phyloP scores from a whole-genome alignment of 2,797 vertebrate genomes.

The Hipposideros larvatus region DNA sequence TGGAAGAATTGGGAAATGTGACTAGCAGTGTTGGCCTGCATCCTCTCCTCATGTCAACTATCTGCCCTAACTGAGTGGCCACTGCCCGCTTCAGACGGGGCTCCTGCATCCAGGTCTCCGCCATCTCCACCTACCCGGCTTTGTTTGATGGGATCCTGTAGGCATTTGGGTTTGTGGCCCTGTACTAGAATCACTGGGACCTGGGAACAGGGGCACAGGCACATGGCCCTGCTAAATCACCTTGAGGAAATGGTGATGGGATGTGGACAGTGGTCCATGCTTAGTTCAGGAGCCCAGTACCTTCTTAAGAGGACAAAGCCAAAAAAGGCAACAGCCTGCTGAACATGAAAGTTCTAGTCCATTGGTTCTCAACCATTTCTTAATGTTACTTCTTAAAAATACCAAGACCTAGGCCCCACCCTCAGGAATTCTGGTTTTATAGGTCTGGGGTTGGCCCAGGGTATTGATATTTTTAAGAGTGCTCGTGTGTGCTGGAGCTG shows the following conservation, averaged over 20 bases:
- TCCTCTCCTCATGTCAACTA: rapidly evolving
- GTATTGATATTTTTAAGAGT: not conserved
- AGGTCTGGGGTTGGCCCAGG: not conserved
- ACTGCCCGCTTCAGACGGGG: rapidly evolving
- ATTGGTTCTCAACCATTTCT: not conserved
- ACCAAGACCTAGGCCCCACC: not conserved
- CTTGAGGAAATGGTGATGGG: not conserved
- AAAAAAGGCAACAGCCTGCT: not conserved
- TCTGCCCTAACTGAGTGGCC: rapidly evolving
- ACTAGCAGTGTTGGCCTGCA: rapidly evolving
- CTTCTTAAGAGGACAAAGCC: not conserved
- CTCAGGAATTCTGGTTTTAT: not conserved
- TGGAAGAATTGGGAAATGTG: not conserved
- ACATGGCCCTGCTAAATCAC: too few relatives aligned
- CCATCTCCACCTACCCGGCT: not conserved
- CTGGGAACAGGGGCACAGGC: too few relatives aligned
- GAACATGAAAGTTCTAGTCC: not conserved
- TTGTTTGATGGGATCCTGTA: not conserved
- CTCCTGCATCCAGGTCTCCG: not conserved
- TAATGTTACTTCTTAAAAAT: not conserved
- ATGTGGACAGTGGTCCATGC: not conserved
- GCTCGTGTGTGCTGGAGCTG: not conserved
- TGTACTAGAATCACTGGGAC: not conserved
- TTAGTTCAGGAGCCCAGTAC: not conserved
- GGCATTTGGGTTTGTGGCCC: not conserved